Evolutionary conservation across 1,140 invertebrate species (phyloP).

Genomic region (Leptoteleia sp.): DNA sequence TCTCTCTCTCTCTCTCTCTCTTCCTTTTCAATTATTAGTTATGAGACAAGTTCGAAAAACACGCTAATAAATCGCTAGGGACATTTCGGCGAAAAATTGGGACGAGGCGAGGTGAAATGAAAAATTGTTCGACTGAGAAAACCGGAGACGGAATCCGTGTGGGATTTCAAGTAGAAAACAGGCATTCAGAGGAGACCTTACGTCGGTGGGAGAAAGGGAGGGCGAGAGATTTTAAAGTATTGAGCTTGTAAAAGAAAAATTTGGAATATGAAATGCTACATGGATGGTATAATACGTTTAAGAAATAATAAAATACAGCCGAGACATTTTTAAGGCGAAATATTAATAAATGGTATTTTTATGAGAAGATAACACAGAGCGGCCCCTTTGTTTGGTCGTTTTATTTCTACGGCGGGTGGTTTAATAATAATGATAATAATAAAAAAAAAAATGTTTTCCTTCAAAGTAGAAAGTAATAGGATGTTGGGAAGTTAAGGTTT

Average conservation of each 20-base stretch:
- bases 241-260: constrained; percentile 39
- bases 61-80: constrained; percentile 26
- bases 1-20: no score
- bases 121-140: constrained; percentile 55
- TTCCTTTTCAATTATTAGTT: constrained; percentile 8
- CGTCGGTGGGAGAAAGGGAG: no score
- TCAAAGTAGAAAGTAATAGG: no score
- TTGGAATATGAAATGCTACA: constrained; percentile 23
- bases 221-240: constrained; percentile 42
- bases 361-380: no score
- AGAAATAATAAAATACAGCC: constrained; percentile 28
- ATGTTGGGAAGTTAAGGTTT: no score
- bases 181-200: constrained; percentile 44
- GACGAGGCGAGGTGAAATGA: constrained; percentile 46
- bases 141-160: constrained; percentile 31
- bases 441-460: no score
- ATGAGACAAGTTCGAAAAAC: constrained; percentile 1
- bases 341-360: no score
- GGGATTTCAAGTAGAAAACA: constrained; percentile 59
- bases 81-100: constrained; percentile 27
- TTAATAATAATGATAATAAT: no score
- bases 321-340: no score
- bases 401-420: no score
- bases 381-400: no score
- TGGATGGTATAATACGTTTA: constrained; percentile 21